Evolutionary conservation across 2,888 invertebrate species (phyloP).

Genomic region (Catocala nupta): DNA sequence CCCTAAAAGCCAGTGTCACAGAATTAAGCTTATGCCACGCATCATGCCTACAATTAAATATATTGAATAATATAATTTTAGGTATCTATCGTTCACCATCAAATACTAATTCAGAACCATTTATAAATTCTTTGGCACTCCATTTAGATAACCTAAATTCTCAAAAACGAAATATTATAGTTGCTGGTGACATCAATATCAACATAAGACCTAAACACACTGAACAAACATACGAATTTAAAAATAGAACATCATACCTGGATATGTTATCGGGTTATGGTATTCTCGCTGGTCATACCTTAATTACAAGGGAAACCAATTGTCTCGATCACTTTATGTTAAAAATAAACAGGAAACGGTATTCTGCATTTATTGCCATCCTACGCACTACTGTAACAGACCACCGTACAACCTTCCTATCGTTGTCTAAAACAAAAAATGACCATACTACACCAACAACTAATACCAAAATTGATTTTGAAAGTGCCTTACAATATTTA

Average conservation of each 20-base stretch:
- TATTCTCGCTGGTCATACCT: constrained; percentile 14
- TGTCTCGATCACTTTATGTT: too few species aligned
- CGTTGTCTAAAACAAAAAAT: constrained; percentile 13
- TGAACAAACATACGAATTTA: constrained; percentile 11
- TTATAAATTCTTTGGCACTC: constrained; percentile 3
- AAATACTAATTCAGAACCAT: constrained; percentile 18
- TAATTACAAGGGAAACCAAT: constrained; percentile 7
- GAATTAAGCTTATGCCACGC: constrained; percentile 30
- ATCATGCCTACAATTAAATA: constrained; percentile 25
- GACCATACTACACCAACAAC: constrained; percentile 2
- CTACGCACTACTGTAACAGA: background rate
- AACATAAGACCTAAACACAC: constrained; percentile 6
- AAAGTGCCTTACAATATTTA: constrained; percentile 3
- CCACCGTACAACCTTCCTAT: too few species aligned
- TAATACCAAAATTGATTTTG: constrained; percentile 7
- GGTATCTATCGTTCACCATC: constrained; percentile 36
- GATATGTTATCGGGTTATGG: constrained; percentile 10
- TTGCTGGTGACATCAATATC: constrained; percentile 11
- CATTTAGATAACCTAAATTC: constrained; percentile 13
- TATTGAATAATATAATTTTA: constrained; percentile 16
- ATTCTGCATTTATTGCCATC: constrained; percentile 5
- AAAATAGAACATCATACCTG: constrained; percentile 14
- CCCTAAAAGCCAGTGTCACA: constrained; percentile 12
- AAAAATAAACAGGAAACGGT: constrained; percentile 4
- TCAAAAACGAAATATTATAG: constrained; percentile 2